phyloP scores from a whole-genome alignment of 92 coral and sea anemone genomes.

The Porites rus region DNA sequence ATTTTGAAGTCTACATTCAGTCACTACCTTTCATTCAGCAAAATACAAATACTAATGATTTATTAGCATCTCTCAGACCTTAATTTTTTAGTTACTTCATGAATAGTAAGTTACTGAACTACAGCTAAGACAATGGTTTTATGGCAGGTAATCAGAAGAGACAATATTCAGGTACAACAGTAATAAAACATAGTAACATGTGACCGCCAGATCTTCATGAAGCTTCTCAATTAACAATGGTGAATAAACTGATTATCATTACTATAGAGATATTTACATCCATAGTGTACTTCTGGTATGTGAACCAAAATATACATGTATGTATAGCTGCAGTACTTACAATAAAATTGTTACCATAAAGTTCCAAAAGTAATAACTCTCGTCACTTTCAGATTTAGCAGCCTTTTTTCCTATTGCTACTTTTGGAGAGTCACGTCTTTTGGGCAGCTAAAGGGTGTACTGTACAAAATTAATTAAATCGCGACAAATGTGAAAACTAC shows the following conservation, averaged over 20 bases:
- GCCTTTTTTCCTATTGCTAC: too few species aligned
- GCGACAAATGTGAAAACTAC: background rate
- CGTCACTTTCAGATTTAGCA: too few species aligned
- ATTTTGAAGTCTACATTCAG: slow-evolving; percentile 3
- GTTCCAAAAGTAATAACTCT: too few species aligned
- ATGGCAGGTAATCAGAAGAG: background rate
- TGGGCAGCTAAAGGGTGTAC: slow-evolving; percentile 2
- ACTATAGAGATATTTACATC: background rate
- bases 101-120: slow-evolving; percentile 13
- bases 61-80: slow-evolving; percentile 5
- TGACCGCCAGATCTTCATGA: background rate
- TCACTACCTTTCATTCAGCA: slow-evolving; percentile 20
- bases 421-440: background rate
- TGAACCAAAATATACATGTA: background rate
- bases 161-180: slow-evolving; percentile 9
- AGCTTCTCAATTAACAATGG: slow-evolving; percentile 10
- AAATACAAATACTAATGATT: background rate
- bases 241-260: background rate
- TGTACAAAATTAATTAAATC: background rate
- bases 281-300: slow-evolving; percentile 4
- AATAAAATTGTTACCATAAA: too few species aligned
- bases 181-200: slow-evolving; percentile 5
- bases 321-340: background rate
- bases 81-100: background rate
- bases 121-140: slow-evolving; percentile 16